A percentile compares a stretch with the other conserved stretches of the same genome.
phyloP scores from a whole-genome alignment of 2,888 invertebrate species.

The Hylaea fasciaria region DNA sequence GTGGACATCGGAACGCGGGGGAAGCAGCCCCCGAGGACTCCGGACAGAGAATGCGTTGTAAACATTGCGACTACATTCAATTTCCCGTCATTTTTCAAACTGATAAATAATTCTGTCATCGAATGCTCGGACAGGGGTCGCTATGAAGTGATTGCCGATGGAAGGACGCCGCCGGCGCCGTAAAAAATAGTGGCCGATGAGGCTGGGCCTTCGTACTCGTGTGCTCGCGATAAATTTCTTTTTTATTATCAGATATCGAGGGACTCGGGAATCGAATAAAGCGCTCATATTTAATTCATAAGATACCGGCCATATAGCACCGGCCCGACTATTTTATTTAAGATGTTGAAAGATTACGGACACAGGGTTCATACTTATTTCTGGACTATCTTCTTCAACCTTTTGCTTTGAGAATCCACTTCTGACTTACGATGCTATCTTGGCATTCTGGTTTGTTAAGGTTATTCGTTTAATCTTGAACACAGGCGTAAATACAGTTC shows the following conservation, averaged over 20 bases:
- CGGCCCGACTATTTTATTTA: slow-evolving; percentile 82
- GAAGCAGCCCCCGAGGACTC: slow-evolving; percentile 83
- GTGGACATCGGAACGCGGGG: slow-evolving; percentile 85
- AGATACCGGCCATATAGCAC: slow-evolving; percentile 83
- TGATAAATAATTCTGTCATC: slow-evolving; percentile 86
- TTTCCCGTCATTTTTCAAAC: slow-evolving; percentile 86
- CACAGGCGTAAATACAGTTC: background rate
- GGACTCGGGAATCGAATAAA: slow-evolving; percentile 85
- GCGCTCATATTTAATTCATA: slow-evolving; percentile 85
- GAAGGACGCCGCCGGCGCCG: slow-evolving; percentile 70
- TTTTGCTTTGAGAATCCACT: slow-evolving; percentile 41
- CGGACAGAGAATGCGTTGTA: slow-evolving; percentile 85
- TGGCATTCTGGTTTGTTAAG: slow-evolving; percentile 2
- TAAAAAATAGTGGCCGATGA: slow-evolving; percentile 83
- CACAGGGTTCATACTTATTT: slow-evolving; percentile 63
- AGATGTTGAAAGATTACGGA: slow-evolving; percentile 80
- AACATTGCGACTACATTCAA: slow-evolving; percentile 86
- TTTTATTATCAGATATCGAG: slow-evolving; percentile 86
- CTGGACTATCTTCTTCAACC: slow-evolving; percentile 53
- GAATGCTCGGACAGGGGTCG: slow-evolving; percentile 84
- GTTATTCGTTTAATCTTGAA: slow-evolving; percentile 2
- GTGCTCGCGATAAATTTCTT: slow-evolving; percentile 84
- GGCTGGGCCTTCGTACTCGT: slow-evolving; percentile 65
- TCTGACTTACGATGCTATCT: slow-evolving; percentile 23
- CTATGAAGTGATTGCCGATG: slow-evolving; percentile 84